A percentile compares a stretch with the other conserved stretches of the same genome.
Evolutionary conservation across 92 coral and sea anemone genomes (phyloP).

Genomic region (Pocillopora meandrina): DNA sequence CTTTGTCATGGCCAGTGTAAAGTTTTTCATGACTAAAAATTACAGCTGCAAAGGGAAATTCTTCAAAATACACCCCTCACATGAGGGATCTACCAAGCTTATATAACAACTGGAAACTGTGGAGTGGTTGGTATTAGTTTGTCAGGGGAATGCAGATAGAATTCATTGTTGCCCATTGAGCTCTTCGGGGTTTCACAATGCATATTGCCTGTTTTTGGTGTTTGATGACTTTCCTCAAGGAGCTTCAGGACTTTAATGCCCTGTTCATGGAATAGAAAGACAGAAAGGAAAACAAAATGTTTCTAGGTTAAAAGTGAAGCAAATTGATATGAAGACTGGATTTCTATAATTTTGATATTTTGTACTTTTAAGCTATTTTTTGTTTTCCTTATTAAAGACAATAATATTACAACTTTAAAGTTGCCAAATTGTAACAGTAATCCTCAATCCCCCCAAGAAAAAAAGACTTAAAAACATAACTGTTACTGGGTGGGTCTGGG

Average conservation of each 20-base stretch:
- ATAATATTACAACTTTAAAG: too few species aligned
- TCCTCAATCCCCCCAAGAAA: too few species aligned
- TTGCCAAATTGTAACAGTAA: too few species aligned
- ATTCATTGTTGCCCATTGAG: slow-evolving; percentile 12
- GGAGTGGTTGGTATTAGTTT: slow-evolving; percentile 9
- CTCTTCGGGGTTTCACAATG: background rate
- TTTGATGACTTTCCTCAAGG: slow-evolving; percentile 17
- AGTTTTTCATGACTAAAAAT: too few species aligned
- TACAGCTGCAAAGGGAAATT: too few species aligned
- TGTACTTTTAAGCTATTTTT: too few species aligned
- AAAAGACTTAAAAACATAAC: too few species aligned
- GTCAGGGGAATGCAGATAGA: slow-evolving; percentile 27
- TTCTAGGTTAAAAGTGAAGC: background rate
- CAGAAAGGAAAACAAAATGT: background rate
- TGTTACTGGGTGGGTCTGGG: too few species aligned
- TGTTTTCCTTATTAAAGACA: too few species aligned
- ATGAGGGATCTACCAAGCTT: too few species aligned
- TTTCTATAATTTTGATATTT: background rate
- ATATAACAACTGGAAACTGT: background rate
- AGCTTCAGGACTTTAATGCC: slow-evolving; percentile 20
- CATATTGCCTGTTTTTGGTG: background rate
- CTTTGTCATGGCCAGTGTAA: too few species aligned
- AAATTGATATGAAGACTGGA: background rate
- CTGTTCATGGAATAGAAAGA: slow-evolving; percentile 11
- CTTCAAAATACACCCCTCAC: too few species aligned